Evolutionary conservation across 1,140 invertebrate species (phyloP).

Genomic region (Lysiphlebus fabarum): DNA sequence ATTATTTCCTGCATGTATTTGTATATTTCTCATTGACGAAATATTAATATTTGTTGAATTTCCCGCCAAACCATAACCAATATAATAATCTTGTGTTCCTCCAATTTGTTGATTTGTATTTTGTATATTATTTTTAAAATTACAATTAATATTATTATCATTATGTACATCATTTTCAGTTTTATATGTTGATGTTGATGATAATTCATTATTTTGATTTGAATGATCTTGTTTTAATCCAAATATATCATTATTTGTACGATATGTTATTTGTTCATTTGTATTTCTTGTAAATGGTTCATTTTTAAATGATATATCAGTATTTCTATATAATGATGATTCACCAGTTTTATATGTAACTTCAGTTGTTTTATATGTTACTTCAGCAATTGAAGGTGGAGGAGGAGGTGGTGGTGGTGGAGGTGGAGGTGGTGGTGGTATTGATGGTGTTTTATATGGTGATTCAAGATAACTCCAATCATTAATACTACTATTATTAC

Average conservation of each 20-base stretch:
- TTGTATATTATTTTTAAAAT: constrained; percentile 34
- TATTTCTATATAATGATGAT: constrained; percentile 44
- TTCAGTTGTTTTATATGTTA: constrained; percentile 53
- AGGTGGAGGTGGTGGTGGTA: constrained; percentile 30
- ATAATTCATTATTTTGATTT: constrained; percentile 33
- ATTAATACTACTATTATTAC: constrained; percentile 28
- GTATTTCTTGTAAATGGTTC: constrained; percentile 38
- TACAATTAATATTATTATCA: constrained; percentile 35
- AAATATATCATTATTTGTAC: constrained; percentile 31
- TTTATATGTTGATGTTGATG: constrained; percentile 38
- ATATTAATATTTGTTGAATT: constrained; percentile 30
- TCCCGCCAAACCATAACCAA: constrained; percentile 40
- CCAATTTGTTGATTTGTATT: constrained; percentile 25
- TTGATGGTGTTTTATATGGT: constrained; percentile 32
- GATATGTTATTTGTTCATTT: constrained; percentile 31
- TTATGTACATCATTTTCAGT: constrained; percentile 39
- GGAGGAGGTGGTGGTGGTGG: background rate
- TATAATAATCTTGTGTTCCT: constrained; percentile 46
- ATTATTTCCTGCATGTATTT: constrained; percentile 34
- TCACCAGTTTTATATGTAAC: constrained; percentile 52
- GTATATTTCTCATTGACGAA: constrained; percentile 36
- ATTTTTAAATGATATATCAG: constrained; percentile 48
- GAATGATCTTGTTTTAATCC: constrained; percentile 40
- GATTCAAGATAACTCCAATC: constrained; percentile 44
- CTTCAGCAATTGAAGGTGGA: constrained; percentile 46